These are phyloP conservation scores for Nasonovia ribisnigri DNA, from an alignment of 2,888 invertebrate species.

Conservation along the genomic window DNA sequence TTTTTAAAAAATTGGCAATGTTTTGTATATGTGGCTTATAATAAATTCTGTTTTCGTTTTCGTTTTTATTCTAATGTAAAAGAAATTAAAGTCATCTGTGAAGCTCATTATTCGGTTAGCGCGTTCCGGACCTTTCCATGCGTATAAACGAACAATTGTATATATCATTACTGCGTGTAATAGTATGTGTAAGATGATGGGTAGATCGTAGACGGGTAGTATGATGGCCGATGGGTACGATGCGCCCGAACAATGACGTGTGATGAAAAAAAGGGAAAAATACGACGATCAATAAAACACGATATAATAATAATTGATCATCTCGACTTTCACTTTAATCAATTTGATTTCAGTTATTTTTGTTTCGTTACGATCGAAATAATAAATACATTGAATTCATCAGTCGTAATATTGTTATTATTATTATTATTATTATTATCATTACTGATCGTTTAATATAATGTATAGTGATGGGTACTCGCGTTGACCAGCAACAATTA, in stretches of 20 bases:
- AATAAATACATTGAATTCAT: constrained; percentile 26
- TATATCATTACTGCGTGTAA: neutral
- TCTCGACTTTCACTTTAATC: constrained; percentile 56
- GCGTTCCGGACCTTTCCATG: neutral
- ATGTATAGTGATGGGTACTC: neutral
- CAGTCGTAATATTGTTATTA: neutral
- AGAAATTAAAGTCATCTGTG: constrained; percentile 28
- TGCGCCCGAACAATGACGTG: neutral
- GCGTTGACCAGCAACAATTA: neutral
- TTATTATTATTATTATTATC: neutral
- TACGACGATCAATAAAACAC: constrained; percentile 26
- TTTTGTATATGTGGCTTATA: neutral
- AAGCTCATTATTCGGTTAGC: constrained; percentile 2
- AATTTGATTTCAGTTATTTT: constrained; percentile 48
- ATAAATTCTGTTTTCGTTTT: constrained; percentile 37
- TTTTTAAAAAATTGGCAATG: neutral
- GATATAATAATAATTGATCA: constrained; percentile 24
- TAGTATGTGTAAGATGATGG: neutral
- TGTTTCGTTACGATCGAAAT: constrained; percentile 4
- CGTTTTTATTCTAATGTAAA: constrained; percentile 29
- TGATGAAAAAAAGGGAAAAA: neutral
- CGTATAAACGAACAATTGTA: constrained; percentile 34
- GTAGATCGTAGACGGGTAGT: neutral
- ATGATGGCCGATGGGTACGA: neutral
- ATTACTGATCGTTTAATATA: neutral